These are phyloP conservation scores for Dusona sp. DNA, from an alignment of 2,888 invertebrate species.

Conservation along the genomic window DNA sequence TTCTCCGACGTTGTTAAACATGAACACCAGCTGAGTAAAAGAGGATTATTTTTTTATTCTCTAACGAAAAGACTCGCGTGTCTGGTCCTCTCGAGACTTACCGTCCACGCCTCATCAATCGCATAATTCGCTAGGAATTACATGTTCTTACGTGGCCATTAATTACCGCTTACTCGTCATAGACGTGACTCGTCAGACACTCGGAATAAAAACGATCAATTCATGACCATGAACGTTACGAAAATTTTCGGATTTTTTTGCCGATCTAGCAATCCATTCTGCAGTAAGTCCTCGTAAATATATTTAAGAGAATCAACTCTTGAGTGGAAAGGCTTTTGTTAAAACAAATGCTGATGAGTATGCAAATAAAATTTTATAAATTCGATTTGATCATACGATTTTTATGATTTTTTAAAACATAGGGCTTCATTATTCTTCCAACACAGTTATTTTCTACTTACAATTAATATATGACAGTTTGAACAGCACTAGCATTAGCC, in stretches of 20 bases:
- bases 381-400: neutral
- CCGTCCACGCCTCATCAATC: constrained; percentile 53
- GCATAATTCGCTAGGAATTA: constrained; percentile 47
- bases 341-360: neutral
- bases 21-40: neutral
- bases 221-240: neutral
- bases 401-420: neutral
- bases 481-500: too few species aligned
- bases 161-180: constrained; percentile 40
- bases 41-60: constrained; percentile 8
- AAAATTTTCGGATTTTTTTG: neutral
- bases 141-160: constrained; percentile 45
- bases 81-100: constrained; percentile 15
- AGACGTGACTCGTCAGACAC: constrained; percentile 41
- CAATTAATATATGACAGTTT: too few species aligned
- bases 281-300: neutral
- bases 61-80: constrained; percentile 35
- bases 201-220: constrained; percentile 11
- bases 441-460: neutral
- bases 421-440: neutral
- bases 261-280: neutral
- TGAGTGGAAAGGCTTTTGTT: neutral
- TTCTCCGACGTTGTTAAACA: constrained; percentile 11
- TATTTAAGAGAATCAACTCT: neutral
- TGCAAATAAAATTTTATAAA: neutral